Conservation (phyloP, 2,113 vertebrate species). For the Sylvietta virens region DNA sequence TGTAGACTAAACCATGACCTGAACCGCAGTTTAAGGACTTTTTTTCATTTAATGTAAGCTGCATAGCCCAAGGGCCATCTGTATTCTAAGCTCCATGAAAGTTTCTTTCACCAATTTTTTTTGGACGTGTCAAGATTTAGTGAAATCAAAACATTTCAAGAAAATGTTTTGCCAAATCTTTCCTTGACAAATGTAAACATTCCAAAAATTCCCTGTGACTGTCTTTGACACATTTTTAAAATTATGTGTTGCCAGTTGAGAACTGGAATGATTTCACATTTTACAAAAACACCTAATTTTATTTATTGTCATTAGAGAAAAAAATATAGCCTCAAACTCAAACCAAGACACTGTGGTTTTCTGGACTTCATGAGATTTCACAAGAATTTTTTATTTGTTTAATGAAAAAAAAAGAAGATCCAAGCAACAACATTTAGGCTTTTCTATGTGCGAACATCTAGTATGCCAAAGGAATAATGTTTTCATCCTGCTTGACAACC, state of each 20-base stretch:
- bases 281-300: background rate
- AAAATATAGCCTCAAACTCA: background rate
- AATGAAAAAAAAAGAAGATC: background rate
- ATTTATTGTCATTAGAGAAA: background rate
- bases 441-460: background rate
- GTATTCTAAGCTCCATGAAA: background rate
- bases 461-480: background rate
- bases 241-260: background rate
- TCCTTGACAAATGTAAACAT: slow-evolving; percentile 7
- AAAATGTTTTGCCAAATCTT: background rate
- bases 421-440: background rate
- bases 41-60: background rate
- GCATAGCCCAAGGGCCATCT: background rate
- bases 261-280: background rate
- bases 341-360: background rate
- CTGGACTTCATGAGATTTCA: background rate
- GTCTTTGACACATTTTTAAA: slow-evolving; percentile 7
- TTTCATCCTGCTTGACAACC: background rate
- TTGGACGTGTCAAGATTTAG: too few relatives aligned
- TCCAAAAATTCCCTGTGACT: slow-evolving; percentile 2
- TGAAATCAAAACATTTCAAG: slow-evolving; percentile 24
- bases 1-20: background rate
- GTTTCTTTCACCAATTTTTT: slow-evolving; percentile 10
- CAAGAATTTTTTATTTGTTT: background rate
- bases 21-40: background rate